Conservation (phyloP, 64 coral and sea anemone species). For the Porites lutea region DNA sequence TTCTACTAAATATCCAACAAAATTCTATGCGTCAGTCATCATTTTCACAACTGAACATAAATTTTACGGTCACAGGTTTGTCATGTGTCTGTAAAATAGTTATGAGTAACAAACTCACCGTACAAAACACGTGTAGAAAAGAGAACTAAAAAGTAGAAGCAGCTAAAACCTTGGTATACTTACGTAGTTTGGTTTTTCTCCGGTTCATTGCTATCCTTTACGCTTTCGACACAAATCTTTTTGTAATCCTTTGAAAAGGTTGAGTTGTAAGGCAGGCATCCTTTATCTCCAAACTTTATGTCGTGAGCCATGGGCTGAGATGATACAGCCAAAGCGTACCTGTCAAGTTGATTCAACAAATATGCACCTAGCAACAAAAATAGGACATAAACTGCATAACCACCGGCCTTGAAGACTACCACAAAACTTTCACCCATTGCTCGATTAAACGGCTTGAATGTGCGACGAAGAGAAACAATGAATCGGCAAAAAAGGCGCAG, state of each 20-base stretch:
- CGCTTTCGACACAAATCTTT: slow-evolving; percentile 91
- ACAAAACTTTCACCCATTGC: slow-evolving; percentile 1
- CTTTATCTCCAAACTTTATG: slow-evolving; percentile 94
- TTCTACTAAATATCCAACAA: background rate
- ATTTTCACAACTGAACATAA: background rate
- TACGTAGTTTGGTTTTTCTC: slow-evolving; percentile 87
- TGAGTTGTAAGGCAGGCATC: slow-evolving; percentile 87
- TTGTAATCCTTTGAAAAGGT: slow-evolving; percentile 63
- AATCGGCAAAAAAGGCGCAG: background rate
- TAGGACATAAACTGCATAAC: slow-evolving; percentile 84
- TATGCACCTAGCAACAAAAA: slow-evolving; percentile 78
- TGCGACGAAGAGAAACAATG: background rate
- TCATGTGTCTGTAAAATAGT: background rate
- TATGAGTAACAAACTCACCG: too few species aligned
- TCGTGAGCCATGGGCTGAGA: slow-evolving; percentile 95
- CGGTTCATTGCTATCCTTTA: slow-evolving; percentile 58
- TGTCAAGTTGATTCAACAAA: slow-evolving; percentile 92
- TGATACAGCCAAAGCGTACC: slow-evolving; percentile 83
- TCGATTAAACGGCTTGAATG: background rate
- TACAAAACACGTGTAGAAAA: too few species aligned
- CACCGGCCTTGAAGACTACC: slow-evolving; percentile 64
- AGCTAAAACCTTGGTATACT: background rate
- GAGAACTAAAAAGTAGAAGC: too few species aligned
- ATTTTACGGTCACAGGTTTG: background rate
- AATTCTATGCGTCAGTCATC: background rate